Conservation (phyloP, 2,888 invertebrate genomes). For the Resseliella maxima region DNA sequence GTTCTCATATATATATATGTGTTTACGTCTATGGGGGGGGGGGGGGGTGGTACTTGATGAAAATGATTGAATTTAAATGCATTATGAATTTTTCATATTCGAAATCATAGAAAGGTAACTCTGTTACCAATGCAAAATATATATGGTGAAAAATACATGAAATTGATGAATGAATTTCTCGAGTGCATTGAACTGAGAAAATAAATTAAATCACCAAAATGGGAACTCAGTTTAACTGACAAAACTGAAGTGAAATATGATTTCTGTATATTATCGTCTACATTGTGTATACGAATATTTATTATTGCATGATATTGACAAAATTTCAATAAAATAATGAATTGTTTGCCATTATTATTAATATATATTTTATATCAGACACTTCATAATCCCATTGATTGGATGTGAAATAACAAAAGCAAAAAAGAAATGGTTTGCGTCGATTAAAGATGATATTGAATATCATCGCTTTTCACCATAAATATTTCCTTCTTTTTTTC, state of each 20-base stretch:
- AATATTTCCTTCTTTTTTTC: background rate
- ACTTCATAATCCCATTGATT: background rate
- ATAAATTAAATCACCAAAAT: background rate
- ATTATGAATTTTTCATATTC: background rate
- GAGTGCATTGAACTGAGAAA: conserved; percentile 7
- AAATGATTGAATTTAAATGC: conserved; percentile 8
- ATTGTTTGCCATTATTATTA: background rate
- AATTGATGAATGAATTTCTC: background rate
- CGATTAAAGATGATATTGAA: background rate
- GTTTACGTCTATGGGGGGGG: background rate
- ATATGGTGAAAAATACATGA: background rate
- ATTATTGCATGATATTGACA: background rate
- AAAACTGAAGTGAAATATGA: background rate
- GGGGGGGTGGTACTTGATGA: background rate
- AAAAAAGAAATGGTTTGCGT: background rate
- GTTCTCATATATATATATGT: background rate
- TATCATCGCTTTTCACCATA: background rate
- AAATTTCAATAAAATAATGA: background rate
- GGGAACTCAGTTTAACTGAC: background rate
- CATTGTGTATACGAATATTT: too few relatives aligned
- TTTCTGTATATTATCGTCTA: background rate
- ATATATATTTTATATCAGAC: background rate
- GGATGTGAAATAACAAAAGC: background rate
- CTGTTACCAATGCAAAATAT: background rate
- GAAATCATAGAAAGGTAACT: background rate